Evolutionary conservation across 30 jellyfish, hydroid and myxozoan species (phyloP), one percentile per base, ranked within the genome.

Genomic region (Catostylus mosaicus): DNA sequence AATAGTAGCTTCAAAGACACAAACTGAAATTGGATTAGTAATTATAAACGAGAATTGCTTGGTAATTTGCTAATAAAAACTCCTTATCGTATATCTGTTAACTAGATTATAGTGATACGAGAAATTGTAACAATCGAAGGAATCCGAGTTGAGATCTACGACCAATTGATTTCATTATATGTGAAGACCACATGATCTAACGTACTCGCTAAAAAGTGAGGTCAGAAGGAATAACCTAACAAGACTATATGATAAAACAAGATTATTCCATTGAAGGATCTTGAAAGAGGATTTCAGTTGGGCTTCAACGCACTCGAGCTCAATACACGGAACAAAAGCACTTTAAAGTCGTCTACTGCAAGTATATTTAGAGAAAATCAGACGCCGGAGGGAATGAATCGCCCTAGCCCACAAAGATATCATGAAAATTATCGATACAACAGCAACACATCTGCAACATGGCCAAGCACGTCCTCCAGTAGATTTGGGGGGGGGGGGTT

Each of bases 141-240:
- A 52, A 56, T 74, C 74, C 72, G 10, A 38, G 52, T 32, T 0
- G 26, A 47, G 30, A 30, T 36, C 37, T 30, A 37, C 63, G 34
- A 61, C 71, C 63, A 59, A 23, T 50, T 74, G 75, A 51, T 23
- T 74, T 51, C 61, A 74, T 47, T 72, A 24, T 72, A 46, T 52
- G 38, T 72, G 67, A 50, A 50, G 75, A 50, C 85, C 85, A 74
- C 85, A 51, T 74, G 38, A 35, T 46, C 50, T 54, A 12, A 30
- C 30, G 75, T 7, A 29, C 24, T 48, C 24, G 61, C 85, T 74
- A 47, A 62, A 68, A 74, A 46, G 85, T 16, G 85, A 74, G 74
- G 85, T 74, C 85, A 48, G 46, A 12, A 62, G 62, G 40, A 74
- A 51, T 51, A 57, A 62, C 62, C 40, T 48, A 74, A 74, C 85